Conservation (phyloP, 2,113 vertebrate genomes). For the Cololabis saira region DNA sequence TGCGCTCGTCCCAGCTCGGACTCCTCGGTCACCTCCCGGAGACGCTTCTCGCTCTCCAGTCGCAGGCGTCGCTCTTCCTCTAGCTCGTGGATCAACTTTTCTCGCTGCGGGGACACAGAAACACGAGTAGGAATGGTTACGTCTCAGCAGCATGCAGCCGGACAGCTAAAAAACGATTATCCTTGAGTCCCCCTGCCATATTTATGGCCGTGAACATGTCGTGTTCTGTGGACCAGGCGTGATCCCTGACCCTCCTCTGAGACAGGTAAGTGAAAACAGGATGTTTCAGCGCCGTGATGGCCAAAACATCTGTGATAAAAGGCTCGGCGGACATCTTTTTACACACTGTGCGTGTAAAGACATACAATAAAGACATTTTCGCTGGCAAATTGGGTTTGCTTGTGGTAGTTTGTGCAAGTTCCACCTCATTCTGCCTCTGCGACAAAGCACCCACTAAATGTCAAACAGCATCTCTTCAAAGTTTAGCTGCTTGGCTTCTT, state of each 20-base stretch:
- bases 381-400: slow-evolving; percentile 16
- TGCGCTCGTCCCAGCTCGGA: slow-evolving; percentile 86
- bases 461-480: slow-evolving; percentile 22
- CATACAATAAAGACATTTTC: slow-evolving; percentile 50
- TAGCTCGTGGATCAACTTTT: slow-evolving; percentile 93
- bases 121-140: not conserved
- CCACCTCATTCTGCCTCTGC: not conserved
- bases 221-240: not conserved
- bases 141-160: not conserved
- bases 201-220: not conserved
- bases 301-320: slow-evolving; percentile 10
- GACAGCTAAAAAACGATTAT: slow-evolving; percentile 24
- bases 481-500: not conserved
- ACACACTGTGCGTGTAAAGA: not conserved
- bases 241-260: slow-evolving; percentile 21
- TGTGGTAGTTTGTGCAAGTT: slow-evolving; percentile 31
- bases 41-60: slow-evolving; percentile 88
- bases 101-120: slow-evolving; percentile 80
- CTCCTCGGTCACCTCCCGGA: slow-evolving; percentile 89
- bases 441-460: slow-evolving; percentile 59
- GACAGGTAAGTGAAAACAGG: slow-evolving; percentile 2
- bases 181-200: not conserved
- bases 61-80: slow-evolving; percentile 92
- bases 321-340: not conserved
- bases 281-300: not conserved